Percentiles rank a stretch among this genome's conserved stretches.
These are phyloP conservation scores for Drosophila pruinosa DNA, from an alignment of 1,140 invertebrate genomes.

Conservation along the genomic window DNA sequence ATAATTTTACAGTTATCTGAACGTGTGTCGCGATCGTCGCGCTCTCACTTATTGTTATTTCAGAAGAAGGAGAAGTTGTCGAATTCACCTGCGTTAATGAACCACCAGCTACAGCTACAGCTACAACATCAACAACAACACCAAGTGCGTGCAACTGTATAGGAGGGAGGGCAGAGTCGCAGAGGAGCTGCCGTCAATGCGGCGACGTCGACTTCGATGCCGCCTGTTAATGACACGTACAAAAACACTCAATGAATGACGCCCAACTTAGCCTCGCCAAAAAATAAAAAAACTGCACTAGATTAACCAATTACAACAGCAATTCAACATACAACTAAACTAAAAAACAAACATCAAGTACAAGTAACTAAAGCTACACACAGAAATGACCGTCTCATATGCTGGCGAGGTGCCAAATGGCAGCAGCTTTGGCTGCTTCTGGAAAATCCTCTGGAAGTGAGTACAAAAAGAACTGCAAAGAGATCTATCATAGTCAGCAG, in stretches of 20 bases:
- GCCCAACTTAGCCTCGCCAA: slow-evolving; percentile 34
- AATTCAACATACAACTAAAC: slow-evolving; percentile 32
- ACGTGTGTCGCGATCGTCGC: slow-evolving; percentile 28
- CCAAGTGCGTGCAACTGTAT: not conserved
- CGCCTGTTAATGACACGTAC: too few species aligned
- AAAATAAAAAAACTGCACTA: slow-evolving; percentile 4
- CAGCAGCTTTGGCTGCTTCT: slow-evolving; percentile 95
- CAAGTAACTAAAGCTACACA: not conserved
- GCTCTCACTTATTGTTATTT: slow-evolving; percentile 50
- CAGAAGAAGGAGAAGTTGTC: slow-evolving; percentile 16
- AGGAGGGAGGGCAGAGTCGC: not conserved
- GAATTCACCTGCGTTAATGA: slow-evolving; percentile 37
- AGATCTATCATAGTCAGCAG: too few species aligned
- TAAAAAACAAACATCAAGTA: slow-evolving; percentile 38
- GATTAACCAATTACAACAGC: slow-evolving; percentile 27
- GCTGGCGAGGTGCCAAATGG: slow-evolving; percentile 94
- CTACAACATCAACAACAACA: not conserved
- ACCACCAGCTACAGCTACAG: not conserved
- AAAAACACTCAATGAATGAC: slow-evolving; percentile 21
- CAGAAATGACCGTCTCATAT: slow-evolving; percentile 92
- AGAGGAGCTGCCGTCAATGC: slow-evolving; percentile 27
- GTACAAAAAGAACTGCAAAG: slow-evolving; percentile 76
- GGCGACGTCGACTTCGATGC: slow-evolving; percentile 47
- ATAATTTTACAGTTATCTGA: slow-evolving; percentile 50
- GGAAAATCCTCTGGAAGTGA: slow-evolving; percentile 93